phyloP scores from a whole-genome alignment of 1,140 invertebrate species.

The Bombus turneri region DNA sequence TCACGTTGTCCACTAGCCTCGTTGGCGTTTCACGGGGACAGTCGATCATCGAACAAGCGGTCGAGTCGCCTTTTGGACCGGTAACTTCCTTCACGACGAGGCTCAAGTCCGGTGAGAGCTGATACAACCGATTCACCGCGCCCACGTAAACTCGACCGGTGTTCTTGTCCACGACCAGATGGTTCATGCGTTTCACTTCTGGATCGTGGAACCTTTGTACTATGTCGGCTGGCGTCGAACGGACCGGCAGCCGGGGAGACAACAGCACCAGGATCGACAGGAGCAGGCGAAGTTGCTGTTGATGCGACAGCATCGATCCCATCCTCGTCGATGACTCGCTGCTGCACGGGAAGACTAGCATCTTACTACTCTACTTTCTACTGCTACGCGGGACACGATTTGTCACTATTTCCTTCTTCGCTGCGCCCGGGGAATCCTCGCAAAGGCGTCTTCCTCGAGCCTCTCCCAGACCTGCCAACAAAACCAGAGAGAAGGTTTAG shows the following conservation, averaged over 20 bases:
- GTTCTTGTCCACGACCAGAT: constrained; percentile 95
- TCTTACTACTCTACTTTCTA: constrained; percentile 70
- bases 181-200: constrained; percentile 88
- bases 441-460: constrained; percentile 63
- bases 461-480: constrained; percentile 58
- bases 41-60: constrained; percentile 93
- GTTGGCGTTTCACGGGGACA: constrained; percentile 88
- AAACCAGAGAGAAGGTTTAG: neutral
- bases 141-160: constrained; percentile 96
- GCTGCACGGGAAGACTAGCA: constrained; percentile 67
- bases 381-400: constrained; percentile 60
- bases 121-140: constrained; percentile 96
- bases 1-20: constrained; percentile 94
- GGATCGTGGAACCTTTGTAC: constrained; percentile 86
- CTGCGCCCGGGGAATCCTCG: constrained; percentile 55
- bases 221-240: constrained; percentile 84
- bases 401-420: constrained; percentile 51
- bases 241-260: constrained; percentile 79
- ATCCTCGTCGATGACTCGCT: constrained; percentile 45
- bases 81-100: constrained; percentile 90
- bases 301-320: constrained; percentile 47
- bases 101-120: constrained; percentile 93
- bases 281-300: constrained; percentile 48
- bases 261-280: constrained; percentile 75
- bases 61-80: constrained; percentile 94